A percentile compares a stretch with the other conserved stretches of the same genome.
phyloP scores from a whole-genome alignment of 2,113 vertebrate species.

The Coryphaenoides rupestris region DNA sequence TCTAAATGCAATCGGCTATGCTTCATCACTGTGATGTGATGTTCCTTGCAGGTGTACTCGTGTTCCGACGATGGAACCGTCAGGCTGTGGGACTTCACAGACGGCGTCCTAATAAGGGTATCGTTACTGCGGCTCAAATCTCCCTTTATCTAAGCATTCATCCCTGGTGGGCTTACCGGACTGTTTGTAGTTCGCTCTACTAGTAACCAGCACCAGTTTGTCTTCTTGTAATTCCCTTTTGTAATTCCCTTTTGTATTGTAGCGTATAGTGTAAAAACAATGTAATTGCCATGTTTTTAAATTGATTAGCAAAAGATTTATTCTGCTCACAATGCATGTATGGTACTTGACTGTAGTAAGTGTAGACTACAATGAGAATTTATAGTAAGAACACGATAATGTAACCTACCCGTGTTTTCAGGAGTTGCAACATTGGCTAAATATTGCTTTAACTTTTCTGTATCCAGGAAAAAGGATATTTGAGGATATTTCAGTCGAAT shows the following conservation, averaged over 20 bases:
- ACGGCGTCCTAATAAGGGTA: constrained; percentile 94
- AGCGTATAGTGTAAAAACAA: too few relatives aligned
- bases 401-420: background rate
- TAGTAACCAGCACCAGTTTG: too few relatives aligned
- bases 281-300: too few relatives aligned
- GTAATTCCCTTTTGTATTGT: too few relatives aligned
- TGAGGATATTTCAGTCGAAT: background rate
- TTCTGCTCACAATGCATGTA: too few relatives aligned
- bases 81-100: constrained; percentile 92
- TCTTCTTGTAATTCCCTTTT: background rate
- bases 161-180: background rate
- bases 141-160: too few relatives aligned
- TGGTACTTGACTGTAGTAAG: too few relatives aligned
- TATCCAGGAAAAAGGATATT: too few relatives aligned
- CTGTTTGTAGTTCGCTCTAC: too few relatives aligned
- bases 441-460: too few relatives aligned
- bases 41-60: constrained; percentile 79
- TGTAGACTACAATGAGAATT: background rate
- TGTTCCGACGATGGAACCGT: constrained; percentile 88
- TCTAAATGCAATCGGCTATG: background rate
- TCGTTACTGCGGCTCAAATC: background rate
- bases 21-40: background rate
- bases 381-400: background rate
- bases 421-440: too few relatives aligned
- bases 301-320: too few relatives aligned